Conservation (phyloP, 2,797 vertebrate genomes). For the Propithecus perrieri region DNA sequence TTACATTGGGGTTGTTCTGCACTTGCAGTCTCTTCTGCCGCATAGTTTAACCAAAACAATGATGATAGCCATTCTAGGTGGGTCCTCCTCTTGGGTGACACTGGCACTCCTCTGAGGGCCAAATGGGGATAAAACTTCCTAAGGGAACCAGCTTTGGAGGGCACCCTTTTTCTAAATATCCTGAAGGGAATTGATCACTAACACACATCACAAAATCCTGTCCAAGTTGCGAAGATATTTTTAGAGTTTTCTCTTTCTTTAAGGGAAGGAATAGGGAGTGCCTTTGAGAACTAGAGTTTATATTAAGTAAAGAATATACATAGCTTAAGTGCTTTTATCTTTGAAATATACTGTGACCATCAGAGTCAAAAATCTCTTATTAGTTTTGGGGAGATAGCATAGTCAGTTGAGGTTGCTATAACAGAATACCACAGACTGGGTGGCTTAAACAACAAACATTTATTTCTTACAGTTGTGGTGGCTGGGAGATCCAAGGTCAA, state of each 20-base stretch:
- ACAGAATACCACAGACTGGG: background rate
- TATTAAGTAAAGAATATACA: background rate
- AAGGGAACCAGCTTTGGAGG: background rate
- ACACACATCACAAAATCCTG: background rate
- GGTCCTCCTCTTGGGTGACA: background rate
- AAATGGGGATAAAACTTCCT: background rate
- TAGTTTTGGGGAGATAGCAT: background rate
- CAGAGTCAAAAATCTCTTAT: background rate
- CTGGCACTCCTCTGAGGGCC: background rate
- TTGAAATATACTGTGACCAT: background rate
- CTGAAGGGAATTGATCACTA: background rate
- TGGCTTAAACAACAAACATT: background rate
- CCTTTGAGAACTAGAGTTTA: slow-evolving; percentile 9
- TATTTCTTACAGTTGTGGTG: background rate
- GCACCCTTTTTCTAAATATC: background rate
- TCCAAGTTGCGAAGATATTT: background rate
- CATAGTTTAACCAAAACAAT: background rate
- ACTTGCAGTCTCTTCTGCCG: background rate
- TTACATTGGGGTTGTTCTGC: background rate
- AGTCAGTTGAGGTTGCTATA: background rate
- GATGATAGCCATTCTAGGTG: background rate
- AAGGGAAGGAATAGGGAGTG: background rate
- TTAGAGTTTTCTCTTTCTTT: background rate
- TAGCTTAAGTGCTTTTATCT: background rate
- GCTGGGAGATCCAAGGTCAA: background rate